phyloP scores from a whole-genome alignment of 2,113 vertebrate species.

The Cyrtonyx montezumae region DNA sequence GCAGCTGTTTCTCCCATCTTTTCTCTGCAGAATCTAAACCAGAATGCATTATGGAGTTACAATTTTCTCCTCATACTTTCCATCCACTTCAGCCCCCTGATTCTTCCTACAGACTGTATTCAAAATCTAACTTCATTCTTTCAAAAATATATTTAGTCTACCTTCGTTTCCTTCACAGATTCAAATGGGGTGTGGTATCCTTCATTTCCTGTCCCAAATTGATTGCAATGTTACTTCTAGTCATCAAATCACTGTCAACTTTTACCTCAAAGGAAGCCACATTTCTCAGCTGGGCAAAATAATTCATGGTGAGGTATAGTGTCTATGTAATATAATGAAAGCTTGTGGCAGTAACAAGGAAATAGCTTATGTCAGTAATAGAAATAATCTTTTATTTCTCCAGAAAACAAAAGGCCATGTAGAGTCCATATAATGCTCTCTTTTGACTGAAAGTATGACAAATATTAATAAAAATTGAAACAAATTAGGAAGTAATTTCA shows the following conservation, averaged over 20 bases:
- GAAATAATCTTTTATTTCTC: neutral
- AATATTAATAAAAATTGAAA: neutral
- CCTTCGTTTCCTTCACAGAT: slow-evolving; percentile 25
- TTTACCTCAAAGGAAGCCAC: slow-evolving; percentile 14
- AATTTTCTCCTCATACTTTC: neutral
- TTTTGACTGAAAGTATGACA: neutral
- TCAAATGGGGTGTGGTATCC: neutral
- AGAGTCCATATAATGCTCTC: neutral
- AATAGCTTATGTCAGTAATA: neutral
- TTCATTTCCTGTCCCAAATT: neutral
- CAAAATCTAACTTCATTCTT: neutral
- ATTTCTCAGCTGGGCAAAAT: slow-evolving; percentile 20
- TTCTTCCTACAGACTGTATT: neutral
- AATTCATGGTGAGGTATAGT: neutral
- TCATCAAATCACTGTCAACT: slow-evolving; percentile 4
- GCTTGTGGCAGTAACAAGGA: neutral
- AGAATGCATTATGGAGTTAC: neutral
- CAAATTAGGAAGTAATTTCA: neutral
- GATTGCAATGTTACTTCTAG: neutral
- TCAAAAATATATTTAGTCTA: slow-evolving; percentile 10
- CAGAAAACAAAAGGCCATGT: neutral
- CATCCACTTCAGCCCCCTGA: neutral
- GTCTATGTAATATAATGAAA: neutral
- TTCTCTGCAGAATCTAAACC: neutral
- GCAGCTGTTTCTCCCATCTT: neutral